Percentiles rank a stretch among this genome's conserved stretches.
These are phyloP conservation scores for Patiria pectinifera DNA, from an alignment of 53 echinoderm and acorn worm genomes.

Conservation along the genomic window DNA sequence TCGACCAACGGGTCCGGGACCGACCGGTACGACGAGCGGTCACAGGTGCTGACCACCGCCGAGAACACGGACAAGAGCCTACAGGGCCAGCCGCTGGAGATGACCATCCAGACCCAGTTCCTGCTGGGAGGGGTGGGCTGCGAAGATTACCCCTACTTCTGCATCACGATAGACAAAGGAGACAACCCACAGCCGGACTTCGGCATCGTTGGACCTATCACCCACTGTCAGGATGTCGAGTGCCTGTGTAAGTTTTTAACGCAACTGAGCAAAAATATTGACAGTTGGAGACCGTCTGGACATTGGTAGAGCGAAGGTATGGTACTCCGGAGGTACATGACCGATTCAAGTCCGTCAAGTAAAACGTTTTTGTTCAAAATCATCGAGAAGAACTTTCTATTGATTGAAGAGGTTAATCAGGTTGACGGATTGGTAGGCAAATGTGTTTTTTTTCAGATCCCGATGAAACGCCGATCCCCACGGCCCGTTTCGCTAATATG, in stretches of 20 bases:
- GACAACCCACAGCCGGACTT: constrained; percentile 60
- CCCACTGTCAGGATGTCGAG: background rate
- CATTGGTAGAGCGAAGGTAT: no score
- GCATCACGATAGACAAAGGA: constrained; percentile 67
- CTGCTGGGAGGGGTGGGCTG: constrained; percentile 52
- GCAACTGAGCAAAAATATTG: no score
- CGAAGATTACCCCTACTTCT: constrained; percentile 62
- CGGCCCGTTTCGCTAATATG: constrained; percentile 21
- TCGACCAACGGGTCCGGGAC: constrained; percentile 16
- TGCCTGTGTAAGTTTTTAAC: constrained; percentile 17
- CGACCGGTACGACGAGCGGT: constrained; percentile 39
- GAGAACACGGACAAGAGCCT: constrained; percentile 34
- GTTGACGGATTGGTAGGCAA: background rate
- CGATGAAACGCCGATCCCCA: background rate
- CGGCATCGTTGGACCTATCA: background rate
- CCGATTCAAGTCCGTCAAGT: no score
- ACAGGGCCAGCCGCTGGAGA: background rate
- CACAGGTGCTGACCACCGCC: constrained; percentile 46
- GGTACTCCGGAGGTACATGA: no score
- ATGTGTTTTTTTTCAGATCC: background rate
- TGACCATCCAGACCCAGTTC: constrained; percentile 35
- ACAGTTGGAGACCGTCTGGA: background rate
- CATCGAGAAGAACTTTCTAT: no score
- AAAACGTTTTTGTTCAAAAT: background rate
- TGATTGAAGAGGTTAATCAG: no score